These are phyloP conservation scores for Corythoichthys haematopterus DNA, from an alignment of 2,113 vertebrate genomes.

Conservation along the genomic window DNA sequence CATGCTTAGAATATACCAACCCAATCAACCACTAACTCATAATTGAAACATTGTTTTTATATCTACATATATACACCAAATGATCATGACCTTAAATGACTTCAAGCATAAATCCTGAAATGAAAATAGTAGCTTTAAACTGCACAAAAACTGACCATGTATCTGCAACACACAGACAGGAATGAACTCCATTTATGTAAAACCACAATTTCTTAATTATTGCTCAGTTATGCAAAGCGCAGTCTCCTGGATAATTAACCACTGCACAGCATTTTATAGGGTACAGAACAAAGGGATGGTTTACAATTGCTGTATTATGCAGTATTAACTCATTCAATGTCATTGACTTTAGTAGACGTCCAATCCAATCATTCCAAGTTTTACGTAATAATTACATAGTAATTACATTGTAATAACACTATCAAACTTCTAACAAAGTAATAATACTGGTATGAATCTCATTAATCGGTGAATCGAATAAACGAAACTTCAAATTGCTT, in stretches of 20 bases:
- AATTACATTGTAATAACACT: no score
- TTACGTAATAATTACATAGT: no score
- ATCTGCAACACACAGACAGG: neutral
- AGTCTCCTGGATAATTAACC: conserved; percentile 22
- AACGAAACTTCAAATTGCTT: no score
- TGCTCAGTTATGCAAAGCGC: conserved; percentile 10
- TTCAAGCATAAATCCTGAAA: neutral
- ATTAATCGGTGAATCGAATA: neutral
- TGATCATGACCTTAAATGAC: neutral
- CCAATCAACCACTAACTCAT: neutral
- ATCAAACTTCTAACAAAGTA: no score
- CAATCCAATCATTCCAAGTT: no score
- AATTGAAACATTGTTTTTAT: neutral
- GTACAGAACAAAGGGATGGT: conserved; percentile 29
- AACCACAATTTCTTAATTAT: conserved; percentile 10
- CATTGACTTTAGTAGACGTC: no score
- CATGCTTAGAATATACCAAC: neutral
- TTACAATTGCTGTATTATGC: conserved; percentile 15
- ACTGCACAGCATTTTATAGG: conserved; percentile 14
- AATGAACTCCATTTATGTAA: conserved; percentile 16
- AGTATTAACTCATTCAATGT: neutral
- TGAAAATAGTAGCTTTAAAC: neutral
- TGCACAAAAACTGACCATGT: conserved; percentile 1
- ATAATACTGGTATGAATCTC: neutral
- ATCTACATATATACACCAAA: neutral